phyloP scores from a whole-genome alignment of 2,888 invertebrate species.

The Caenorhabditis wallacei region DNA sequence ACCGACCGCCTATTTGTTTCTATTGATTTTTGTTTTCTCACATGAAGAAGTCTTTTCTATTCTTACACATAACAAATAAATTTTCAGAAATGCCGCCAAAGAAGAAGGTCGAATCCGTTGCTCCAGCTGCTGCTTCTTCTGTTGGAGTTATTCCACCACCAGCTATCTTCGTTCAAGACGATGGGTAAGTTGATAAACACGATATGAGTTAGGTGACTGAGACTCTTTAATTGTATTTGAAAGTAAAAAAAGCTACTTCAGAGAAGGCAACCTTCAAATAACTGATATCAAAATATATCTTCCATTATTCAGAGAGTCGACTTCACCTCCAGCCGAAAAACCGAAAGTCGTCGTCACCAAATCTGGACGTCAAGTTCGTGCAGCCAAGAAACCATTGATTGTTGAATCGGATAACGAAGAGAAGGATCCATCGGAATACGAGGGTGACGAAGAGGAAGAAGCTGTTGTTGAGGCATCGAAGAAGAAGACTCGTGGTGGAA shows the following conservation, averaged over 20 bases:
- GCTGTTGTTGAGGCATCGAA: neutral
- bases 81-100: constrained; percentile 20
- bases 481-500: constrained; percentile 10
- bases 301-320: neutral
- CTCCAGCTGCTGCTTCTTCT: neutral
- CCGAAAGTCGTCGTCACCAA: constrained; percentile 8
- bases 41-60: neutral
- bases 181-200: neutral
- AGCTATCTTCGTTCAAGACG: neutral
- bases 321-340: constrained; percentile 8
- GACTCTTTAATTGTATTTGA: neutral
- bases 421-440: constrained; percentile 37
- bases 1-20: constrained; percentile 7
- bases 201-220: neutral
- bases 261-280: neutral
- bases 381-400: constrained; percentile 16
- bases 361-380: constrained; percentile 13
- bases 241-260: neutral
- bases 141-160: neutral
- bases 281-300: neutral
- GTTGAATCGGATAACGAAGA: constrained; percentile 21
- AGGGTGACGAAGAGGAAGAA: constrained; percentile 51
- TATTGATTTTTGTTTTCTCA: constrained; percentile 16
- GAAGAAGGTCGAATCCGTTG: neutral
- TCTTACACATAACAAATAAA: neutral